Conservation (phyloP, 1,140 invertebrate species). For the Delia radicum region DNA sequence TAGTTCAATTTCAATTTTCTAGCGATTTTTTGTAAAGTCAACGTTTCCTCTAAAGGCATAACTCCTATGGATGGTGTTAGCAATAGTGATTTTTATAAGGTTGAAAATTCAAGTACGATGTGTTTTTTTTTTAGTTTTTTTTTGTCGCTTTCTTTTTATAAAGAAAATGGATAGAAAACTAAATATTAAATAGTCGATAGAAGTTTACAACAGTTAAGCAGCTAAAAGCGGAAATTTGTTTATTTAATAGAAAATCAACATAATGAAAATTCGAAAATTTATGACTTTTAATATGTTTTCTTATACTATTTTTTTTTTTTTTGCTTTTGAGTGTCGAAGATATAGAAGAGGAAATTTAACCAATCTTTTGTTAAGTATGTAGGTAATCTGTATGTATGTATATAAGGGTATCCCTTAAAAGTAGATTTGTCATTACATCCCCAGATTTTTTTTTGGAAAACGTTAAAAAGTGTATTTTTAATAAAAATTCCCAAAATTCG, state of each 20-base stretch:
- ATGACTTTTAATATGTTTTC: background rate
- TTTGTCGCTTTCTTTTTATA: background rate
- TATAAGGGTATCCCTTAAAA: too few relatives aligned
- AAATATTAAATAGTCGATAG: background rate
- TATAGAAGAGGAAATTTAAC: too few relatives aligned
- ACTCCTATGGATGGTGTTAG: background rate
- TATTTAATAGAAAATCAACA: constrained; percentile 2
- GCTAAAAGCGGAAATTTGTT: background rate
- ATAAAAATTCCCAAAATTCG: too few relatives aligned
- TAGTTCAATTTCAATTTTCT: constrained; percentile 5
- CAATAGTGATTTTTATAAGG: background rate
- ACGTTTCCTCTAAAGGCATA: too few relatives aligned
- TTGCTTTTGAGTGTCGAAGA: too few relatives aligned
- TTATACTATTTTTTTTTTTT: background rate
- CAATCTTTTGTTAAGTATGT: too few relatives aligned
- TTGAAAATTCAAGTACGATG: too few relatives aligned
- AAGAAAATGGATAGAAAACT: background rate
- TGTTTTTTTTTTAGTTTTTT: background rate
- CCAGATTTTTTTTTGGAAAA: too few relatives aligned
- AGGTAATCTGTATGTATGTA: too few relatives aligned
- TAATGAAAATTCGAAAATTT: background rate
- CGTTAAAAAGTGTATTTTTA: too few relatives aligned
- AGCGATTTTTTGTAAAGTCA: background rate
- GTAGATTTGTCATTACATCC: too few relatives aligned
- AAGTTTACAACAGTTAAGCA: background rate